phyloP scores from a whole-genome alignment of 2,797 vertebrate species.

The Premnoplex brunnescens region DNA sequence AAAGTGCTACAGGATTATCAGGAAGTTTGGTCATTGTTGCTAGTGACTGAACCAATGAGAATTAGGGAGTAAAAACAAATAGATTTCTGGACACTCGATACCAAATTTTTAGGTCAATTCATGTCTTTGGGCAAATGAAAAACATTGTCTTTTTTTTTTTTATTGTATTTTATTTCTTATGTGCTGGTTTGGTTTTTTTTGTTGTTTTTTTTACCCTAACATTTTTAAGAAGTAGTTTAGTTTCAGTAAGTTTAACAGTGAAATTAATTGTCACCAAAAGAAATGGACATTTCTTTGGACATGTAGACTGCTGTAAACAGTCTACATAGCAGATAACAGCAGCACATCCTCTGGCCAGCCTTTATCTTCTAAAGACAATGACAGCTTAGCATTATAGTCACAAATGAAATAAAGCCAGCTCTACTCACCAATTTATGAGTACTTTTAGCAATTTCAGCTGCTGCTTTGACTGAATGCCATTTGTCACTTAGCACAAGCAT shows the following conservation, averaged over 20 bases:
- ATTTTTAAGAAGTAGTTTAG: background rate
- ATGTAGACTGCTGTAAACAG: no score
- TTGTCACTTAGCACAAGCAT: background rate
- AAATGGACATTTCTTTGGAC: background rate
- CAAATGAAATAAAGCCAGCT: background rate
- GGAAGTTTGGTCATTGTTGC: background rate
- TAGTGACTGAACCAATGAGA: background rate
- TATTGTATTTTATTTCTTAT: background rate
- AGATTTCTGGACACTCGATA: background rate
- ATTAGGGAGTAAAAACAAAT: rapidly evolving
- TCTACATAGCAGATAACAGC: background rate
- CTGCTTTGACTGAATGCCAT: background rate
- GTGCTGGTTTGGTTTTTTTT: background rate
- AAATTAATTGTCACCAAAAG: background rate
- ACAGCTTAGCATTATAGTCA: background rate
- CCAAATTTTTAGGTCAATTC: background rate
- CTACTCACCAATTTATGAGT: background rate
- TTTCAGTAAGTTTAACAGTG: background rate
- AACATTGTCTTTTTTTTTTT: background rate
- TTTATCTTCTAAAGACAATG: background rate
- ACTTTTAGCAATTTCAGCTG: background rate
- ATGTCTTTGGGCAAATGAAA: background rate
- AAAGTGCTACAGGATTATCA: background rate
- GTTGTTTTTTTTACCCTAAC: background rate
- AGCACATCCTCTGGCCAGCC: background rate